Base-by-base conservation (phyloP, 1,140 invertebrate species). In the Pygmarrhopalites habei region DNA sequence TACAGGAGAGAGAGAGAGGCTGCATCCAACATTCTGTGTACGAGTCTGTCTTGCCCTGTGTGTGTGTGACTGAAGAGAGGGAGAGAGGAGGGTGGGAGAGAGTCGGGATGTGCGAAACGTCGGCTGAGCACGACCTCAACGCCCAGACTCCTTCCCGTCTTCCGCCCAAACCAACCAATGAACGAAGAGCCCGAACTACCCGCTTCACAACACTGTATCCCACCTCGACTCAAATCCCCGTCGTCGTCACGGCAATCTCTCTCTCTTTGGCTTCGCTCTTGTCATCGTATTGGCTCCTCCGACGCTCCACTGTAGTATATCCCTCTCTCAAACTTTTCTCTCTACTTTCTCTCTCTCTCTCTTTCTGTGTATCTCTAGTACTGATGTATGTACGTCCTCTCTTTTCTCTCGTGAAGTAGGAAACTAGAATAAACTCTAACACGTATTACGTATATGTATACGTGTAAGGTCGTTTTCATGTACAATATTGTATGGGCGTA, bases 121-220 rank as follows among this genome's bases (percentile, higher is more conserved):
- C 5, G 17, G 15, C 15, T 46, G 25, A 29, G 32, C 30, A 32
- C 32, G 30, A 26, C 28, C 19, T 53, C 58, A 61, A 30, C 49
- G 49, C 59, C 47, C 60, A 62, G 60, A 47, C 60, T 61, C 46
- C 44, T 60, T 58, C 64, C 46, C 49, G 51, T 65, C 35, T 65
- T 64, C 62, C 52, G 61, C 53, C 57, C 61, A 21, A 35, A 55
- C 28, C 28, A 30, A 39, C 35, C 35, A 39, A 39, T 39, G 10
- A 17, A 10, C 7, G 10, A 7, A 10, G 10, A 39, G 35, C 10
- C 46, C 19, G 17, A 17, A 17, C 5, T 7, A 28, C 58, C n/a
- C n/a, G n/a, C n/a, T n/a, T n/a, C n/a, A n/a, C n/a, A n/a, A n/a
- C n/a, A n/a, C n/a, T n/a, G n/a, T n/a, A 58, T 26, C 28, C 58